These are phyloP conservation scores for Lydus trimaculatus DNA, from an alignment of 2,888 invertebrate species.

Conservation along the genomic window DNA sequence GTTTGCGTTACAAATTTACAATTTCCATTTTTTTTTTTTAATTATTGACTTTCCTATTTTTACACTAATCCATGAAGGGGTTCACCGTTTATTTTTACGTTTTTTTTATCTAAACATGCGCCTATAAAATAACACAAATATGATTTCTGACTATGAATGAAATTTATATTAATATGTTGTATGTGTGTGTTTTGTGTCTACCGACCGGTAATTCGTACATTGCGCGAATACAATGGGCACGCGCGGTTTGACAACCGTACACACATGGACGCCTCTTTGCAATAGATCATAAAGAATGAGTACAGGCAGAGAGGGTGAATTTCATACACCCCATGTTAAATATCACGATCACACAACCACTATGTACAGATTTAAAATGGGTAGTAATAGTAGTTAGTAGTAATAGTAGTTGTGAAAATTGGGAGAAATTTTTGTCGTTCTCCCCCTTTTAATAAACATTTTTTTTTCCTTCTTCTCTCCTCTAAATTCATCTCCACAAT, in stretches of 20 bases:
- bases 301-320: constrained; percentile 14
- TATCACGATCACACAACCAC: constrained; percentile 16
- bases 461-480: background rate
- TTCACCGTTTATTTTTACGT: background rate
- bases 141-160: constrained; percentile 25
- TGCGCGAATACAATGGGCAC: constrained; percentile 49
- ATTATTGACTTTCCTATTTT: background rate
- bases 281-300: constrained; percentile 41
- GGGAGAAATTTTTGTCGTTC: constrained; percentile 10
- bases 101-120: constrained; percentile 20
- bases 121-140: constrained; percentile 20
- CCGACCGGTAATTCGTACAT: constrained; percentile 38
- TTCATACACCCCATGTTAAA: constrained; percentile 8
- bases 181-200: background rate
- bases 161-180: background rate
- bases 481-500: background rate
- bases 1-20: too few species aligned
- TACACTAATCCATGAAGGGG: background rate
- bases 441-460: background rate
- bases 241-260: constrained; percentile 56
- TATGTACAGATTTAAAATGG: constrained; percentile 1
- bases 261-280: constrained; percentile 58
- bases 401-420: background rate
- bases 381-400: background rate
- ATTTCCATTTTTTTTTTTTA: too few species aligned